These are phyloP conservation scores for Kradibia gibbosae DNA, from an alignment of 1,140 invertebrate species.

Conservation along the genomic window DNA sequence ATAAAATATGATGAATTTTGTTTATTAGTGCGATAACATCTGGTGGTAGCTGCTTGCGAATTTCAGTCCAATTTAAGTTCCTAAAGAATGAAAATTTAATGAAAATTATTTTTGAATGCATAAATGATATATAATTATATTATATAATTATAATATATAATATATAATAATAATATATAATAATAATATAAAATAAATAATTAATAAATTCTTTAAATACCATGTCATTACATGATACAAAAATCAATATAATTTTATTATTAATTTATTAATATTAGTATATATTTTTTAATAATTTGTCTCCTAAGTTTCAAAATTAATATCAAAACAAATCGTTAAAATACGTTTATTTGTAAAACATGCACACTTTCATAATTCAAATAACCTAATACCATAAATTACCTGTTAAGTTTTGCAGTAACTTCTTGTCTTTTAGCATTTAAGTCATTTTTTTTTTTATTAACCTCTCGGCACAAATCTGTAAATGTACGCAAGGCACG, in stretches of 20 bases:
- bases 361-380: neutral
- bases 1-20: slow-evolving; percentile 55
- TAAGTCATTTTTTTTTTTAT: slow-evolving; percentile 58
- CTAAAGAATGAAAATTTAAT: slow-evolving; percentile 54
- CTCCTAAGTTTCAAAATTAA: neutral
- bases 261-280: no score
- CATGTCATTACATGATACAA: no score
- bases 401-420: slow-evolving; percentile 55
- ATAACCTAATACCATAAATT: slow-evolving; percentile 31
- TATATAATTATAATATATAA: neutral
- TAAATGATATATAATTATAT: slow-evolving; percentile 28
- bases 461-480: slow-evolving; percentile 57
- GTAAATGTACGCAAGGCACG: slow-evolving; percentile 63
- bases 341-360: slow-evolving; percentile 29
- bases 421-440: slow-evolving; percentile 59
- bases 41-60: slow-evolving; percentile 57
- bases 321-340: neutral
- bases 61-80: slow-evolving; percentile 58
- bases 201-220: no score
- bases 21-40: slow-evolving; percentile 49
- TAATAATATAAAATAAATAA: neutral
- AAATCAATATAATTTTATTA: no score
- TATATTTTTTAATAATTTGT: no score
- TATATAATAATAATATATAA: neutral
- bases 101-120: slow-evolving; percentile 21